Base-by-base conservation (phyloP, 2,113 vertebrate species). In the Limanda limanda region DNA sequence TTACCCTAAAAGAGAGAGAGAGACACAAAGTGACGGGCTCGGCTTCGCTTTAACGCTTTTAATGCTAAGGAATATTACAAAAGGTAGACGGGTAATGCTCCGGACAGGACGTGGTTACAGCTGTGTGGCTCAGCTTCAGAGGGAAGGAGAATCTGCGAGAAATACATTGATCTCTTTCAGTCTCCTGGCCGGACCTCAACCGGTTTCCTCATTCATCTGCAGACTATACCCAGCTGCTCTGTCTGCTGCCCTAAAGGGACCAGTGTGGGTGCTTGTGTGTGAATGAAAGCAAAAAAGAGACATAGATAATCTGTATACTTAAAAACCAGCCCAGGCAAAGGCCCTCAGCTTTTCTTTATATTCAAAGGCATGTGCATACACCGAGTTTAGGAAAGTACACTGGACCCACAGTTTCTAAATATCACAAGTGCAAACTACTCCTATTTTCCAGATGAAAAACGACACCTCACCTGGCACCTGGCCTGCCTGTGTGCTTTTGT, bases 401-500 rank as follows among this genome's bases (percentile, higher is more conserved):
- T 25, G 42, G 45, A 64, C 21, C 37, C 3, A 21, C 15, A 65
- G 31, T 25, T 21, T 59, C 64, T 17, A 35, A 13, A 45, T 15
- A 2, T 74, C 48, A 60, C 27, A 74, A 20, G 17, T 58, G 45
- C n/a, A 2, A 64, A 79, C 25, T 37, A 62, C 48, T 82, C 68
- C 7, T 40, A 3, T 14, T 77, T 62, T 10, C 35, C 20, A 63
- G 73, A 65, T 82, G 82, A 86, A 90, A 93, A 47, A 71, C 4
- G 83, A 92, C 84, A 88, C 84, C 69, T 31, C 23, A 12, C 65
- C 77, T 85, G 68, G 75, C 74, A 77, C 83, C 63, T 86, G 56
- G 68, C 15, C 18, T 24, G 45, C 23, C 79, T 90, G 89, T 89
- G 88, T 90, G 81, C 86, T 83, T 92, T 92, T 88, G 85, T 92